Base-by-base conservation (phyloP, 2,113 vertebrate species). In the Myrmecobius fasciatus region DNA sequence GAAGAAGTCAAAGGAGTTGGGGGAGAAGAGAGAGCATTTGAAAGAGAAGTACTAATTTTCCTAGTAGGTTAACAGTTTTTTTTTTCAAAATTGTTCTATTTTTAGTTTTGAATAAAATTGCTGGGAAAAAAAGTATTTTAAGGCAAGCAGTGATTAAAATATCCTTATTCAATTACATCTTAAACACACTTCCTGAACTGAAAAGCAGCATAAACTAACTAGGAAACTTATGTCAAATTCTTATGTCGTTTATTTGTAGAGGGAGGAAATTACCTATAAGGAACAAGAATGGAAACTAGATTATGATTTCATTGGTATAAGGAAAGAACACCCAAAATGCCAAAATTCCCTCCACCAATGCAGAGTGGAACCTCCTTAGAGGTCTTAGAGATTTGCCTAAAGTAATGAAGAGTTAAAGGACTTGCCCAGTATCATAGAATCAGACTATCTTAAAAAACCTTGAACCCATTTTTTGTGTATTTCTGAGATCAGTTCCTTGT, bases 81-180 rank as follows among this genome's bases (percentile, higher is more conserved):
- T 92, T 92, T 91, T 91, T 83, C 46, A 94, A 96, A n/a, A 92
- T 96, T 96, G 31, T 95, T 97, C 95, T 97, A 22, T 94, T 96
- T 98, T 95, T 89, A 94, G 95, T 96, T 93, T 96, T 94, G 90
- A 91, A 92, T 47, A 90, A 52, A 96, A 95, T 98, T 95, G 83
- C 94, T 96, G 89, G 94, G 94, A 52, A 54, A 95, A 95, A 60
- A 97, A 97, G 52, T 60, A 83, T 96, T 97, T 97, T 94, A 94
- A 98, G 95, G 91, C 54, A 31, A 94, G 91, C 43, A n/a, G 91
- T 91, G 93, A 95, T 96, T 93, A 89, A 95, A 95, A 53, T 83
- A 31, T 91, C 91, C 88, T 90, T 88, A 56, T 91, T 91, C 92
- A 97, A 96, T 97, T 97, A n/a, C 25, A 93, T 93, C 83, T 91